Evolutionary conservation across 2,113 vertebrate genomes (phyloP).

Genomic region (Puntigrus tetrazona): DNA sequence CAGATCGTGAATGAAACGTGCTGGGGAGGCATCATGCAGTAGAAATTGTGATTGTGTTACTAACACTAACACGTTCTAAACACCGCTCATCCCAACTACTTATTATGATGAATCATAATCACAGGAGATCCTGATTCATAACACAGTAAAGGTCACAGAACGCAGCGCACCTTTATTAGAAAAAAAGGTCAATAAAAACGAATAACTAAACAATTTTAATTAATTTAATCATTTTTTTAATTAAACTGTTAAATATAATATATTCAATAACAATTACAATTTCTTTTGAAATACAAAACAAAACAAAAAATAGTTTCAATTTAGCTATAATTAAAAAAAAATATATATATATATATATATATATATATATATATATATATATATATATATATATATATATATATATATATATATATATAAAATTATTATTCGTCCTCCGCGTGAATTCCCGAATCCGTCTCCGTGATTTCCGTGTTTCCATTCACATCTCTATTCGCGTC

Average conservation of each 20-base stretch:
- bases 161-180: not conserved
- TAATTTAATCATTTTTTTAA: too few relatives aligned
- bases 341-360: not conserved
- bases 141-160: not conserved
- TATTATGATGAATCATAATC: slow-evolving; percentile 3
- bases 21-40: not conserved
- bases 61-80: not conserved
- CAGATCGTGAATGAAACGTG: not conserved
- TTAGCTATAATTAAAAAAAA: not conserved
- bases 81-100: not conserved
- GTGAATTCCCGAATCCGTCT: slow-evolving; percentile 34
- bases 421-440: not conserved
- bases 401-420: too few relatives aligned
- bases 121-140: not conserved
- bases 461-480: slow-evolving; percentile 65
- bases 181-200: not conserved
- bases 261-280: not conserved
- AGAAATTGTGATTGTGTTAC: slow-evolving; percentile 4
- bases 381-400: too few relatives aligned
- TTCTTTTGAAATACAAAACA: not conserved
- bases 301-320: not conserved
- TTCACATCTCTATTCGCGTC: slow-evolving; percentile 60
- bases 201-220: not conserved
- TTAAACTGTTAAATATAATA: not conserved
- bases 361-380: not conserved